These are phyloP conservation scores for Larimichthys crocea DNA, from an alignment of 2,113 vertebrate species.

Conservation along the genomic window DNA sequence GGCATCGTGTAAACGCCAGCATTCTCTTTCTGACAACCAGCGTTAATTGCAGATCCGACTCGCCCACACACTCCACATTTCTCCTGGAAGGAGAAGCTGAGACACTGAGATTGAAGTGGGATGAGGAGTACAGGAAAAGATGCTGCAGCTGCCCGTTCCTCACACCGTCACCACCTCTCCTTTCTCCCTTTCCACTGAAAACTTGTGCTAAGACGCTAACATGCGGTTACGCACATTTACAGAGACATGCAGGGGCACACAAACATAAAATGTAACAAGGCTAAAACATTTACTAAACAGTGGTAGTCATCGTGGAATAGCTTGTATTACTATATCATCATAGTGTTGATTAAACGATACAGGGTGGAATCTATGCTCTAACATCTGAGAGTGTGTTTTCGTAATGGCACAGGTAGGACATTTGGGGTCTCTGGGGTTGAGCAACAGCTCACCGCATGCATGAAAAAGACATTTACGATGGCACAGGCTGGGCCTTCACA, in stretches of 20 bases:
- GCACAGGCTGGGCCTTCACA: conserved; percentile 22
- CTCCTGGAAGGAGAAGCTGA: conserved; percentile 83
- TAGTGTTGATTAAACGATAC: conserved; percentile 41
- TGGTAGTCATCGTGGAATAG: conserved; percentile 36
- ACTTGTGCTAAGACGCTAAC: conserved; percentile 61
- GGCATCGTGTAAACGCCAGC: conserved; percentile 84
- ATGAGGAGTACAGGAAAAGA: conserved; percentile 81
- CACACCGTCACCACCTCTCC: conserved; percentile 72
- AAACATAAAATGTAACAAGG: conserved; percentile 61
- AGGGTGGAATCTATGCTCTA: conserved; percentile 15
- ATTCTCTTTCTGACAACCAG: conserved; percentile 85
- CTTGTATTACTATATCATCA: conserved; percentile 11
- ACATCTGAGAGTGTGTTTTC: conserved; percentile 33
- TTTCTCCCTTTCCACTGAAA: conserved; percentile 60
- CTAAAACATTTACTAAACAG: conserved; percentile 67
- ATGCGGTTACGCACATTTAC: conserved; percentile 47
- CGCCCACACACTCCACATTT: conserved; percentile 85
- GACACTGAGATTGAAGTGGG: conserved; percentile 82
- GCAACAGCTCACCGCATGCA: conserved; percentile 49
- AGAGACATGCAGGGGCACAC: conserved; percentile 43
- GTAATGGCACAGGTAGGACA: conserved; percentile 27
- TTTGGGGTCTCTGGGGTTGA: conserved; percentile 53
- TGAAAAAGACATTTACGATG: conserved; percentile 24
- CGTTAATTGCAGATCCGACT: conserved; percentile 87
- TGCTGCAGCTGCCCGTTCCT: conserved; percentile 77